Evolutionary conservation across 1,140 invertebrate species (phyloP), one percentile per base, ranked within the genome.

Genomic region (Scylla paramamosain): DNA sequence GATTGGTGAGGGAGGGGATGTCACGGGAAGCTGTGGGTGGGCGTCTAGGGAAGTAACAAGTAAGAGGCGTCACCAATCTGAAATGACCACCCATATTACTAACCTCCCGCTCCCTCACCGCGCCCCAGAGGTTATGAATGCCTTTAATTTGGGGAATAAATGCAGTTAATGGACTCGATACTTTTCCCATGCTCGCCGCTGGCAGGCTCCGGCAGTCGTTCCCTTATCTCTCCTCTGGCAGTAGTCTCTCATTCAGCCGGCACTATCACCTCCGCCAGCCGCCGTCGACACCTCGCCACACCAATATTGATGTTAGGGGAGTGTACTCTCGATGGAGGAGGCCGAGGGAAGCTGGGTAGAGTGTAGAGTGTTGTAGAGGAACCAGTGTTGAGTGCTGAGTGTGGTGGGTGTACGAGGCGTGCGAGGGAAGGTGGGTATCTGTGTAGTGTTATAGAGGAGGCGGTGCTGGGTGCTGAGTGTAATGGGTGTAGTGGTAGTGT

Each of bases 141-240:
- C 89, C 89, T 91, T 48, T 45, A 91, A 91, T 91, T 91, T 91
- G 89, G 89, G 46, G 89, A 91, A 91, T 91, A 91, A 91, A 91
- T 91, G 89, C 28, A n/a, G 89, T 91, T 91, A 91, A 91, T 48
- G 89, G 89, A 29, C 32, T 91, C 89, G 48, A 91, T 67, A 28
- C 90, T 91, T 67, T 67, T 29, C 29, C 90, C 6, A 29, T 59
- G 32, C 90, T 91, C 12, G 59, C 90, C 90, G 28, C n/a, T 91
- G 59, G 48, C 46, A 28, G 28, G 28, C 20, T 77, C 48, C 90
- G 52, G n/a, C n/a, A 25, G 14, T 48, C 52, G 12, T 29, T 29
- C 6, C 31, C 46, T 48, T 48, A 91, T 29, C 48, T 91, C 12
- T 8, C 32, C 10, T 39, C 8, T 10, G n/a, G 46, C 28, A n/a